phyloP scores from a whole-genome alignment of 2,888 invertebrate genomes.

The Volucella zonaria region DNA sequence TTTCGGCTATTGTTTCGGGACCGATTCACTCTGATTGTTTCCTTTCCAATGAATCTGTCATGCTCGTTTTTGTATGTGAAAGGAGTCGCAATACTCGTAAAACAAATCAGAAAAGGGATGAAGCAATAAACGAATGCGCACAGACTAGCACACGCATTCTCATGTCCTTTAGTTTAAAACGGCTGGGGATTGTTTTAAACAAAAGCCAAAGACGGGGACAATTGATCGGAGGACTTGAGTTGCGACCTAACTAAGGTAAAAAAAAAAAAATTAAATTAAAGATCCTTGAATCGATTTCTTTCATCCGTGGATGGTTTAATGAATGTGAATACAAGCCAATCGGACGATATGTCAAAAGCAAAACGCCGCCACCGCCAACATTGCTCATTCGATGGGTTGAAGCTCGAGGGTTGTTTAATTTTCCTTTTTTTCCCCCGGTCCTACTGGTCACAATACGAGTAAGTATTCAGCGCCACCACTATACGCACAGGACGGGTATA shows the following conservation, averaged over 20 bases:
- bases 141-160: conserved; percentile 30
- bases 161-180: conserved; percentile 44
- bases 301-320: conserved; percentile 43
- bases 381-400: conserved; percentile 43
- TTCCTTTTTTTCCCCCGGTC: not conserved
- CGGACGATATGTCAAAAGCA: conserved; percentile 65
- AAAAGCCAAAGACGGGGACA: conserved; percentile 47
- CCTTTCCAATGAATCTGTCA: conserved; percentile 48
- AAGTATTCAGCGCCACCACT: conserved; percentile 41
- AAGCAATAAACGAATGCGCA: conserved; percentile 13
- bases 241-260: conserved; percentile 2
- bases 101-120: not conserved
- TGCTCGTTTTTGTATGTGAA: conserved; percentile 38
- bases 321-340: conserved; percentile 24
- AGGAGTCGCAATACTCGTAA: too few species aligned
- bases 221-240: conserved; percentile 43
- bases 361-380: conserved; percentile 16
- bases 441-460: not conserved
- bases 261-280: conserved; percentile 57
- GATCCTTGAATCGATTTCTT: conserved; percentile 52
- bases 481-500: conserved; percentile 51
- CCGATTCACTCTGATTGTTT: conserved; percentile 52
- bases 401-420: conserved; percentile 22
- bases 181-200: conserved; percentile 55
- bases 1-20: conserved; percentile 64